phyloP scores from a whole-genome alignment of 2,113 vertebrate species.

The Ammodytes marinus region DNA sequence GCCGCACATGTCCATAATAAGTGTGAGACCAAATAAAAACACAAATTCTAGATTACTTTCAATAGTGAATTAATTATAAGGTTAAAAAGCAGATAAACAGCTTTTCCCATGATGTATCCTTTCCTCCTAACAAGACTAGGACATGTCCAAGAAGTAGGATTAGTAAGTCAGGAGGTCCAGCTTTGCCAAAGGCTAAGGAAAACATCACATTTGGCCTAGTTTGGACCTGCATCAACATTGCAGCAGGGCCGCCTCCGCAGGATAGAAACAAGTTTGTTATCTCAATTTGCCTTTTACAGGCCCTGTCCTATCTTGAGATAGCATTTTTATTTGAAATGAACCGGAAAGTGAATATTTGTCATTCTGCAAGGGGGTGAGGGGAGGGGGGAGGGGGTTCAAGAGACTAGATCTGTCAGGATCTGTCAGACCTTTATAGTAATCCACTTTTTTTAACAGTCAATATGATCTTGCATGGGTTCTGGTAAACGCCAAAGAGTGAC shows the following conservation, averaged over 20 bases:
- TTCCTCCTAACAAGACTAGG: constrained; percentile 1
- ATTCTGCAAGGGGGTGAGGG: not conserved
- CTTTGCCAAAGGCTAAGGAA: constrained; percentile 11
- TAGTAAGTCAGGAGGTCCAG: constrained; percentile 5
- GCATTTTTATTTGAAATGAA: not conserved
- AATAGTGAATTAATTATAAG: not conserved
- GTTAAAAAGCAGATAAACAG: not conserved
- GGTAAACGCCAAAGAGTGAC: not conserved
- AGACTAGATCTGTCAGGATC: not conserved
- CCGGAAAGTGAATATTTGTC: not conserved
- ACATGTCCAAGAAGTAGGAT: constrained; percentile 4
- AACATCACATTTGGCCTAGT: constrained; percentile 13
- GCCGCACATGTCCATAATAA: not conserved
- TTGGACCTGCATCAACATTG: constrained; percentile 2
- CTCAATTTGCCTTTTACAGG: not conserved
- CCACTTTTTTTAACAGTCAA: too few species aligned
- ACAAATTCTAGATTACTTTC: not conserved
- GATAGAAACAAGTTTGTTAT: not conserved
- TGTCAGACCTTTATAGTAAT: too few species aligned
- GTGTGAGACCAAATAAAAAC: too few species aligned
- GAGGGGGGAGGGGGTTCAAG: not conserved
- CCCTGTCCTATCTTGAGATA: too few species aligned
- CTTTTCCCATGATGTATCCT: not conserved
- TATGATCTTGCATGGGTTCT: too few species aligned
- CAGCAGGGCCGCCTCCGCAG: not conserved